Conservation (phyloP, 2,797 vertebrate genomes). For the Alectoris magna region DNA sequence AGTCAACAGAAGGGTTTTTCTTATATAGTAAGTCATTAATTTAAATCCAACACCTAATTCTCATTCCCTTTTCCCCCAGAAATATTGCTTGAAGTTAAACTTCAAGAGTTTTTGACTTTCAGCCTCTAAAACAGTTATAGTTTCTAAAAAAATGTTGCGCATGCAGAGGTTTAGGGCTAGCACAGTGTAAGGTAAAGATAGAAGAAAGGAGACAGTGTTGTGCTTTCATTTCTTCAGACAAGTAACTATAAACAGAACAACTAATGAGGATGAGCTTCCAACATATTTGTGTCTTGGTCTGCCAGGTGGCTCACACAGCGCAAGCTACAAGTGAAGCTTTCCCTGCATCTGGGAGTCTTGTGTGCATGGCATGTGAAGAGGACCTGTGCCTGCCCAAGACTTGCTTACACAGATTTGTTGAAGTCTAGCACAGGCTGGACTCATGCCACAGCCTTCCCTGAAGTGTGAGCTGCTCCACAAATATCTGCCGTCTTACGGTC, state of each 20-base stretch:
- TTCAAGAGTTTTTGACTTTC: not conserved
- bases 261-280: not conserved
- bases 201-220: not conserved
- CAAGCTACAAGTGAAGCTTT: not conserved
- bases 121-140: not conserved
- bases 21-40: not conserved
- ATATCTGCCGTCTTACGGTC: not conserved
- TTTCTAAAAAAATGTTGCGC: not conserved
- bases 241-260: not conserved
- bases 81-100: not conserved
- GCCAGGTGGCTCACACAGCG: accelerated
- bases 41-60: not conserved
- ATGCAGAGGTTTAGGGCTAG: not conserved
- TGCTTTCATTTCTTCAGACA: not conserved
- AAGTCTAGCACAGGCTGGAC: not conserved
- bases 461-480: not conserved
- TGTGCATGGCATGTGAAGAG: accelerated
- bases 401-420: not conserved
- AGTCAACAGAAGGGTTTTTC: not conserved
- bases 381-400: not conserved
- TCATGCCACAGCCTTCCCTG: not conserved
- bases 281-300: not conserved
- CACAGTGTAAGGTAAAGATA: not conserved
- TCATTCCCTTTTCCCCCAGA: not conserved
- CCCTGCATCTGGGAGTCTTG: not conserved